These are phyloP conservation scores for Leptonema lineaticorne DNA, from an alignment of 1,140 invertebrate species.

Conservation along the genomic window DNA sequence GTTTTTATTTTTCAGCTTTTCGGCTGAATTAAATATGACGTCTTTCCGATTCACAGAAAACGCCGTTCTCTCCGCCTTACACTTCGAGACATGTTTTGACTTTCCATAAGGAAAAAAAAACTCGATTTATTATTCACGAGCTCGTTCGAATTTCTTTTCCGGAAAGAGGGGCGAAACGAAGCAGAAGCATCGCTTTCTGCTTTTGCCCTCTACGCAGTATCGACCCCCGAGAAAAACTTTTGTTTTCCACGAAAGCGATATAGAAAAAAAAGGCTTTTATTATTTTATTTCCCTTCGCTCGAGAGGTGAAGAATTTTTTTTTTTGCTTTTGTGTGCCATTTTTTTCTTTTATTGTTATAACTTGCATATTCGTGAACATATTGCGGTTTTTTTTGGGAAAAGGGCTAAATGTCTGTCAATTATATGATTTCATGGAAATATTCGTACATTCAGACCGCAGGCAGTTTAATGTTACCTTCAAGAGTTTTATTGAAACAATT, in stretches of 20 bases:
- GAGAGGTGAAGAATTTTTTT: not conserved
- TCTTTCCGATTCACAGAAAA: slow-evolving; percentile 6
- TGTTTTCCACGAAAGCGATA: slow-evolving; percentile 13
- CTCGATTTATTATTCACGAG: slow-evolving; percentile 25
- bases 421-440: no score
- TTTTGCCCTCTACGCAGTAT: slow-evolving; percentile 14
- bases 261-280: slow-evolving; percentile 26
- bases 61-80: not conserved
- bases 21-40: slow-evolving; percentile 10
- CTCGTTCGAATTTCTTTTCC: slow-evolving; percentile 17
- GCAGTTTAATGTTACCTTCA: no score
- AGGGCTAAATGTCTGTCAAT: not conserved
- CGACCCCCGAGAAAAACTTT: slow-evolving; percentile 14
- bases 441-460: no score
- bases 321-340: not conserved
- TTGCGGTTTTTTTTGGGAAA: not conserved
- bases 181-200: no score
- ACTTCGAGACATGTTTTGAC: slow-evolving; percentile 14
- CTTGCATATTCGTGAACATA: not conserved
- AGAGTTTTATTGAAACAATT: not conserved
- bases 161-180: no score
- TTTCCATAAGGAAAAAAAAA: slow-evolving; percentile 18
- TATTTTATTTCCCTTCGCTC: slow-evolving; percentile 12
- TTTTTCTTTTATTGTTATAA: not conserved
- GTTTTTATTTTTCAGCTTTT: not conserved